Conservation (phyloP, 2,113 vertebrate genomes). For the Istiophorus platypterus region DNA sequence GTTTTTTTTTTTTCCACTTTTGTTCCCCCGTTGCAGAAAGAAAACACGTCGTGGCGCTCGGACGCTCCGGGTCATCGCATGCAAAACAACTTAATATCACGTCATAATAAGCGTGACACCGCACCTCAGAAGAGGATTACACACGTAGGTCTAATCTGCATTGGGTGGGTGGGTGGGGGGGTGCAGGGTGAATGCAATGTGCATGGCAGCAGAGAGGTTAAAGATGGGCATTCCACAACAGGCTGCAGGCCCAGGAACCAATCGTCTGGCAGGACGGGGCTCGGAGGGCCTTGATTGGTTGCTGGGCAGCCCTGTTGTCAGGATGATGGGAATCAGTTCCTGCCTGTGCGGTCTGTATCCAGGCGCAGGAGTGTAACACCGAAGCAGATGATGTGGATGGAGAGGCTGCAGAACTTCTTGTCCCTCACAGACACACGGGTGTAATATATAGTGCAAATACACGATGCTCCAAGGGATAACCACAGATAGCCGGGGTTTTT, state of each 20-base stretch:
- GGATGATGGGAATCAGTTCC: slow-evolving; percentile 78
- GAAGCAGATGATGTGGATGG: slow-evolving; percentile 68
- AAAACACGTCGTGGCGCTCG: no score
- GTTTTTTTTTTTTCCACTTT: not conserved
- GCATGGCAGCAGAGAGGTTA: slow-evolving; percentile 75
- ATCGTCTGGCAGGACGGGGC: slow-evolving; percentile 62
- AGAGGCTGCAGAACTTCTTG: slow-evolving; percentile 58
- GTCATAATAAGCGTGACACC: not conserved
- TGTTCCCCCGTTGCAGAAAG: no score
- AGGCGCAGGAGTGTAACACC: slow-evolving; percentile 74
- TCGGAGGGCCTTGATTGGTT: slow-evolving; percentile 75
- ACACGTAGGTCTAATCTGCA: slow-evolving; percentile 53
- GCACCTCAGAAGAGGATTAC: slow-evolving; percentile 35
- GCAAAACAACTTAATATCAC: slow-evolving; percentile 21
- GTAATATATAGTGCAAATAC: not conserved
- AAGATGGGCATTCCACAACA: slow-evolving; percentile 82
- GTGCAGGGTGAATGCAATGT: slow-evolving; percentile 28
- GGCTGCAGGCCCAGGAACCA: slow-evolving; percentile 71
- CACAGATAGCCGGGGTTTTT: no score
- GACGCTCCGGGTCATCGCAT: not conserved
- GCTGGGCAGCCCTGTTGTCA: slow-evolving; percentile 73
- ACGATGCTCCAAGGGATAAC: not conserved
- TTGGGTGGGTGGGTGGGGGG: no score
- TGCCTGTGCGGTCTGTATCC: slow-evolving; percentile 83
- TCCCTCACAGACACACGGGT: not conserved